Evolutionary conservation across 2,888 invertebrate species (phyloP).

Genomic region (Oscheius onirici): DNA sequence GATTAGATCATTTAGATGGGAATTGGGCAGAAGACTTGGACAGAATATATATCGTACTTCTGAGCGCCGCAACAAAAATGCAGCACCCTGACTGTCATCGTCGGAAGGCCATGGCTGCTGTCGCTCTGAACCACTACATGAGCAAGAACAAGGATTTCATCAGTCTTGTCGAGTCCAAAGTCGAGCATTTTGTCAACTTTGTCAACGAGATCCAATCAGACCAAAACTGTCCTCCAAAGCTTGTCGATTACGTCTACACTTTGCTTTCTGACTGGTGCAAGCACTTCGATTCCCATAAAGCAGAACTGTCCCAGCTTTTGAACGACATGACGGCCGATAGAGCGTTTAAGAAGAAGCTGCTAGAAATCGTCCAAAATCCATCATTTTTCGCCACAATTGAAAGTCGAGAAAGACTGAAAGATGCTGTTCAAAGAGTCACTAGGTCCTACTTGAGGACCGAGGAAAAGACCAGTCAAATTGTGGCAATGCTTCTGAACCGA

Average conservation of each 20-base stretch:
- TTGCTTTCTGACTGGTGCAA: not conserved
- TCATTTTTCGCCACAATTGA: not conserved
- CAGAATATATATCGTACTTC: no score
- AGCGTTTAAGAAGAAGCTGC: not conserved
- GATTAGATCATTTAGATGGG: no score
- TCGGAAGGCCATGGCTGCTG: not conserved
- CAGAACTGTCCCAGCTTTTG: not conserved
- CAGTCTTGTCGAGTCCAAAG: not conserved
- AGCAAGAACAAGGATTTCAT: not conserved
- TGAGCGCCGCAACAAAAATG: no score
- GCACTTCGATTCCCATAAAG: not conserved
- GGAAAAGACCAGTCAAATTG: not conserved
- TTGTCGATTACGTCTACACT: not conserved
- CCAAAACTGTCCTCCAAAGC: not conserved
- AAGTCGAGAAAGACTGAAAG: not conserved
- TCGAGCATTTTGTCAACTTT: not conserved
- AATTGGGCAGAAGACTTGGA: no score
- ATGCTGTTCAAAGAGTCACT: not conserved
- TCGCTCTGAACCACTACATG: conserved; percentile 7
- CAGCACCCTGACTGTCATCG: not conserved
- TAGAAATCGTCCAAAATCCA: not conserved
- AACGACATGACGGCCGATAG: not conserved
- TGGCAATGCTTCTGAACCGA: not conserved
- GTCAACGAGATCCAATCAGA: not conserved
- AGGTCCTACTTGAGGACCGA: not conserved